Conservation (phyloP, 2,888 invertebrate genomes). For the Zootermopsis nevadensis region DNA sequence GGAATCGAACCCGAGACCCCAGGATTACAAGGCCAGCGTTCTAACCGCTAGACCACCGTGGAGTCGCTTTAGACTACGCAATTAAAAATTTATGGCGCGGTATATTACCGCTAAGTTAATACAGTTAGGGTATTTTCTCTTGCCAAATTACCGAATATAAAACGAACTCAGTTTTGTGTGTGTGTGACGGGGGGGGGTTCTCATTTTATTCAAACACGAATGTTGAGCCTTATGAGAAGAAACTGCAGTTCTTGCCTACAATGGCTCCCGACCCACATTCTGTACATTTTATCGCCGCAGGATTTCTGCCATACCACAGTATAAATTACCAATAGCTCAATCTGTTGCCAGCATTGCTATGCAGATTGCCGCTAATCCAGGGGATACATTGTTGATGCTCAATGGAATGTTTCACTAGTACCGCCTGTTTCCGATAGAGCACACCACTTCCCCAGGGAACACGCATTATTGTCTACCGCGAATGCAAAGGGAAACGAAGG, state of each 20-base stretch:
- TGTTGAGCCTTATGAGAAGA: too few species aligned
- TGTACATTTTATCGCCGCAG: neutral
- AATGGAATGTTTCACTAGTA: conserved; percentile 18
- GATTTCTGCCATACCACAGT: conserved; percentile 13
- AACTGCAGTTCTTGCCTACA: neutral
- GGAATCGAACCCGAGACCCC: too few species aligned
- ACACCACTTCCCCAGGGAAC: neutral
- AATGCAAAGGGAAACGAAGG: neutral
- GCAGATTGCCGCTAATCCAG: conserved; percentile 45
- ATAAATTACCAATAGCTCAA: conserved; percentile 47
- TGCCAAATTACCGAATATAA: too few species aligned
- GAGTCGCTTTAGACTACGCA: too few species aligned
- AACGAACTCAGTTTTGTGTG: too few species aligned
- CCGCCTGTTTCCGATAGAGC: conserved; percentile 10
- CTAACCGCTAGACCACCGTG: too few species aligned
- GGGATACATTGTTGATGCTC: conserved; percentile 45
- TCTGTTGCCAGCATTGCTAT: conserved; percentile 43
- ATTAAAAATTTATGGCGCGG: too few species aligned
- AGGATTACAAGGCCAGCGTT: too few species aligned
- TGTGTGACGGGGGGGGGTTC: too few species aligned
- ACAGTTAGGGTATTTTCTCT: too few species aligned
- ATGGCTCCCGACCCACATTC: neutral
- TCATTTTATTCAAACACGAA: too few species aligned
- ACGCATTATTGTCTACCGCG: neutral
- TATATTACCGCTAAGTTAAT: too few species aligned